Evolutionary conservation across 2,113 vertebrate genomes (phyloP), one percentile per base, ranked within the genome.

Genomic region (Corvus hawaiiensis): DNA sequence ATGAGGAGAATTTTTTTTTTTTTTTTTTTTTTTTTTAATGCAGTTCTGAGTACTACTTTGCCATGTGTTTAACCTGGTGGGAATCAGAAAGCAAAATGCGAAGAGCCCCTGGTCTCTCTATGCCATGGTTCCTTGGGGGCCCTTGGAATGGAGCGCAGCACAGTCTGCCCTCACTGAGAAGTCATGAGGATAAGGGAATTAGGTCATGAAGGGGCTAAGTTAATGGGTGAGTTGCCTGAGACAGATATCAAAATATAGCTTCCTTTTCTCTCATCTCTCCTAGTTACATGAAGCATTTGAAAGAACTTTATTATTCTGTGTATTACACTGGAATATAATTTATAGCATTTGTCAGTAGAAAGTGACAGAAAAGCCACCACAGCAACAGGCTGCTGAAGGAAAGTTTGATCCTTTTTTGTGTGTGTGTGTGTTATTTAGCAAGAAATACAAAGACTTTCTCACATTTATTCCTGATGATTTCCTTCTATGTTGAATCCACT

Each of bases 261-360:
- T 92, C 43, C 14, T 51, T 49, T 74, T 84, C 5, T 83, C 27
- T 84, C 30, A 44, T 55, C 49, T 64, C 51, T 28, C 39, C 24
- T 74, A 23, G 46, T 77, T 76, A 79, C 24, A 55, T 4, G 27
- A 74, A 64, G 39, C 33, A 37, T 71, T 83, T 55, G 59, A 54
- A 84, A 93, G 27, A 72, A 16, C 30, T 80, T 66, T 71, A 46
- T 68, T 84, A 43, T 61, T 55, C 63, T 93, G 9, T 49, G 6
- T 69, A 22, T 74, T 75, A 73, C n/a, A 54, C 49, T 68, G 61
- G 67, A 76, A 73, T 72, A 28, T 56, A 49, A 80, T 52, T 78
- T 54, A 28, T 30, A 43, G 52, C 54, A 44, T 76, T 92, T 94
- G 79, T 92, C 81, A 77, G 37, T 72, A 95, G 83, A 78, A 91